phyloP scores from a whole-genome alignment of 2,113 vertebrate genomes.

The Thamnophis sirtalis region DNA sequence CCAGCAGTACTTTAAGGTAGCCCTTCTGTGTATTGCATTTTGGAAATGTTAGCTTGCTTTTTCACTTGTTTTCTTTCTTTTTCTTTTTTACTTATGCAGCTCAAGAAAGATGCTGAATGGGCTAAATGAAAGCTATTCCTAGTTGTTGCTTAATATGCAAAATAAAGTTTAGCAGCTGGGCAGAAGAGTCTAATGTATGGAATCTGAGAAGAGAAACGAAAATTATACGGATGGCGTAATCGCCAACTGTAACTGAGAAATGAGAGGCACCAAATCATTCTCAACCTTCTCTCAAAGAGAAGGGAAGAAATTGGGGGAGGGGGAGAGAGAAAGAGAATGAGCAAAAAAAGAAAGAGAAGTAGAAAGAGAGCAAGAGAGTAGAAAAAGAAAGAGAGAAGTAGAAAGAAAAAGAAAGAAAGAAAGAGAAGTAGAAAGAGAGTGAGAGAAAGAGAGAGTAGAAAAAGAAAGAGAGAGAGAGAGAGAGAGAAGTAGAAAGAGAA shows the following conservation, averaged over 20 bases:
- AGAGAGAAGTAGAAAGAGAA: not conserved
- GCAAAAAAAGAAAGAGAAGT: not conserved
- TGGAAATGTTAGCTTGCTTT: not conserved
- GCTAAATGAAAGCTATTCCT: conserved; percentile 18
- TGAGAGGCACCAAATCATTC: not conserved
- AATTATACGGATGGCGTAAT: not conserved
- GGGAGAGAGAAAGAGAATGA: not conserved
- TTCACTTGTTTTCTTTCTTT: not conserved
- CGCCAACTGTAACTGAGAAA: not conserved
- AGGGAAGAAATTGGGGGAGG: not conserved
- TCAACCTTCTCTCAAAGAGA: not conserved
- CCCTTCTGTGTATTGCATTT: not conserved
- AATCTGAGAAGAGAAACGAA: not conserved
- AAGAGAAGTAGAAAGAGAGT: not conserved
- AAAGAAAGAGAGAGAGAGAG: not conserved
- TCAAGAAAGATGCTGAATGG: conserved; percentile 9
- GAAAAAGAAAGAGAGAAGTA: too few relatives aligned
- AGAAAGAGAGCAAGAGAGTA: too few relatives aligned
- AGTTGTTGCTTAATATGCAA: conserved; percentile 18
- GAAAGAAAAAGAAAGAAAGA: not conserved
- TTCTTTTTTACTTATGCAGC: not conserved
- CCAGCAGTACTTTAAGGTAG: not conserved
- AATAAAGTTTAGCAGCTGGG: conserved; percentile 15
- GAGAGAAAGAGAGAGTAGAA: not conserved
- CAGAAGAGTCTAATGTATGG: conserved; percentile 2